These are phyloP conservation scores for Pachyramphus minor DNA, from an alignment of 2,113 vertebrate genomes.

Conservation along the genomic window DNA sequence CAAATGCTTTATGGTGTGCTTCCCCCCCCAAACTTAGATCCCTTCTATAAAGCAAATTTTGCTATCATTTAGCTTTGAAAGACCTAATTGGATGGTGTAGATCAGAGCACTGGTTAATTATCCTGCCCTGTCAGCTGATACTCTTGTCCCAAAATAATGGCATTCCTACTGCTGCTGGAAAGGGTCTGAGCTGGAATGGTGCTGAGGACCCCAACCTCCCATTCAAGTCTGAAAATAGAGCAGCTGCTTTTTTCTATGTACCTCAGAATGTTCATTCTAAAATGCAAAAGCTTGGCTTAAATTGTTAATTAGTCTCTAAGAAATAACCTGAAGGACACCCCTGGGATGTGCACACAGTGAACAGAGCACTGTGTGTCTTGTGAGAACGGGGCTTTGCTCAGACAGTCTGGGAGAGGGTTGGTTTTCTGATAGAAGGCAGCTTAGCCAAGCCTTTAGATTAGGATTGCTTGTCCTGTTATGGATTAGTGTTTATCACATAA, in stretches of 20 bases:
- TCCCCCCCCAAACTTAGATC: fast-evolving
- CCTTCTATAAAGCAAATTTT: not conserved
- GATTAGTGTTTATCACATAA: not conserved
- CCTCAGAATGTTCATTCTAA: not conserved
- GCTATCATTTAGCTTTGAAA: not conserved
- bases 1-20: not conserved
- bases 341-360: not conserved
- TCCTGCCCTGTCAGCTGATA: not conserved
- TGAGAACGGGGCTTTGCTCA: not conserved
- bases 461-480: not conserved
- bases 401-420: not conserved
- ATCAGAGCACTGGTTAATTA: not conserved
- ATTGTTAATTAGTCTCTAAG: not conserved
- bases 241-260: not conserved
- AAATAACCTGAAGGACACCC: not conserved
- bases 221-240: not conserved
- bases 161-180: not conserved
- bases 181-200: not conserved
- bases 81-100: not conserved
- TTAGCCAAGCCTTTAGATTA: not conserved
- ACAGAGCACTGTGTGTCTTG: fast-evolving
- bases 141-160: not conserved
- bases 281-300: not conserved
- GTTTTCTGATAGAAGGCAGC: not conserved
- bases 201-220: not conserved